phyloP scores from a whole-genome alignment of 2,888 invertebrate species.

The Drosophila lacicola region DNA sequence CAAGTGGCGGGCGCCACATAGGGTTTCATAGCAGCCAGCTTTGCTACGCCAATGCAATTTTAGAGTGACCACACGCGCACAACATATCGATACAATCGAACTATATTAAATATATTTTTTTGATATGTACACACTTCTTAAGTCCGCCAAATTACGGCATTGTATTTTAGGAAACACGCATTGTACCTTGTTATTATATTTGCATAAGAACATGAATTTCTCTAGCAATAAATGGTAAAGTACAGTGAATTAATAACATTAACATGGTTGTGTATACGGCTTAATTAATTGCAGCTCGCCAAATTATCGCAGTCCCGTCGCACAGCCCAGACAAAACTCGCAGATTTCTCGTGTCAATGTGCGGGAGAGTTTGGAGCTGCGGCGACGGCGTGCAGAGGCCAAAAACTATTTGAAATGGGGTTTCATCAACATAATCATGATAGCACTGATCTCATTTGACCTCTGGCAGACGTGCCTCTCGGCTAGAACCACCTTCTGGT shows the following conservation, averaged over 20 bases:
- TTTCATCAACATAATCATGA: slow-evolving; percentile 72
- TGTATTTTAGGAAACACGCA: slow-evolving; percentile 14
- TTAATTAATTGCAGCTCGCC: slow-evolving; percentile 66
- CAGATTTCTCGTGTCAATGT: slow-evolving; percentile 62
- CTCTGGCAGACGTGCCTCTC: slow-evolving; percentile 78
- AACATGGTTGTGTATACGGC: not conserved
- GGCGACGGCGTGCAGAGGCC: slow-evolving; percentile 71
- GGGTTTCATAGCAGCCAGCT: slow-evolving; percentile 27
- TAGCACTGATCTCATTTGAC: slow-evolving; percentile 79
- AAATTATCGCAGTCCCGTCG: slow-evolving; percentile 41
- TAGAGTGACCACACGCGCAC: slow-evolving; percentile 2
- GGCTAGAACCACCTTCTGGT: slow-evolving; percentile 73
- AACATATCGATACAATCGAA: slow-evolving; percentile 18
- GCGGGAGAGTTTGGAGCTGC: slow-evolving; percentile 74
- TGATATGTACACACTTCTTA: slow-evolving; percentile 34
- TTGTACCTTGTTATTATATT: not conserved
- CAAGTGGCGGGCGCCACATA: not conserved
- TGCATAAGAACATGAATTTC: slow-evolving; percentile 46
- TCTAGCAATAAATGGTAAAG: slow-evolving; percentile 55
- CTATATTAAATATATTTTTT: not conserved
- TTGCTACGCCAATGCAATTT: not conserved
- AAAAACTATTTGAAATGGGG: slow-evolving; percentile 82
- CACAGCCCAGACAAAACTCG: slow-evolving; percentile 16
- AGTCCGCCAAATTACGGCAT: slow-evolving; percentile 57
- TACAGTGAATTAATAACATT: not conserved